Evolutionary conservation across 2,797 vertebrate species (phyloP).

Genomic region (Sarcoramphus papa): DNA sequence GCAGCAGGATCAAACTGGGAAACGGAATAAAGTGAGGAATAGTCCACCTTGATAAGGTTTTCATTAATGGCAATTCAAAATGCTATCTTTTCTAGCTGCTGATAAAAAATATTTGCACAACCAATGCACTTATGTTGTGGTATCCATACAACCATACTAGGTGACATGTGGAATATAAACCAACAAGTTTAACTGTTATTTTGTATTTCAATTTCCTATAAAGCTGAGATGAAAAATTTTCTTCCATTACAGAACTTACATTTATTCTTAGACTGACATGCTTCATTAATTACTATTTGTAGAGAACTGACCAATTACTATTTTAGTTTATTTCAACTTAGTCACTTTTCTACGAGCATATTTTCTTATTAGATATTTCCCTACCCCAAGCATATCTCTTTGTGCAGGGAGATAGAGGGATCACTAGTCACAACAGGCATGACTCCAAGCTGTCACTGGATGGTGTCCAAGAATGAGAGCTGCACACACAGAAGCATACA

Average conservation of each 20-base stretch:
- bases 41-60: not conserved
- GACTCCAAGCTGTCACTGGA: conserved; percentile 8
- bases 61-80: not conserved
- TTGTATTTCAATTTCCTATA: not conserved
- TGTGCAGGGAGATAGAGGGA: conserved; percentile 4
- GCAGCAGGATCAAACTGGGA: not conserved
- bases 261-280: not conserved
- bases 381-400: not conserved
- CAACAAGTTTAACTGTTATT: not conserved
- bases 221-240: not conserved
- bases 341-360: not conserved
- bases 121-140: not conserved
- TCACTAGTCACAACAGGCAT: conserved; percentile 32
- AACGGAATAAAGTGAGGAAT: not conserved
- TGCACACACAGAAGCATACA: not conserved
- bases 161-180: not conserved
- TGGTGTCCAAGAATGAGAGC: conserved; percentile 10
- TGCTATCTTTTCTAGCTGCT: not conserved
- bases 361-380: not conserved
- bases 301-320: not conserved
- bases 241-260: not conserved
- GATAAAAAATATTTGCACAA: not conserved
- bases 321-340: not conserved
- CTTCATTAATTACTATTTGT: not conserved
- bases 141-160: not conserved